These are phyloP conservation scores for Anas platyrhynchos DNA, from an alignment of 2,113 vertebrate species.

Conservation along the genomic window DNA sequence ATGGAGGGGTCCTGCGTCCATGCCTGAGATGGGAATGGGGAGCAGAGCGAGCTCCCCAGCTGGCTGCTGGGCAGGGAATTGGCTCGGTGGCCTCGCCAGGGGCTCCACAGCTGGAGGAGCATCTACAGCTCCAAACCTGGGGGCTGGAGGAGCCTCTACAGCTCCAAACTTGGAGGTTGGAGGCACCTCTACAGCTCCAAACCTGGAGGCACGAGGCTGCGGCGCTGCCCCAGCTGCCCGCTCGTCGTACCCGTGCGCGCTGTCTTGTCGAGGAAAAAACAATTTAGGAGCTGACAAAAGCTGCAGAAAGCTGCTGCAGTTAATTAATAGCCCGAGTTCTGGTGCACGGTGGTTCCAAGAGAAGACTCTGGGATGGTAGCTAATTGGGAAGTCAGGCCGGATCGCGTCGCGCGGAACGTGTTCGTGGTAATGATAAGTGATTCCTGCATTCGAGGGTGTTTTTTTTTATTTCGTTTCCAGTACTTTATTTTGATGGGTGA, in stretches of 20 bases:
- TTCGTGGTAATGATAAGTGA: neutral
- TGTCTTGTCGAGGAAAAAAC: neutral
- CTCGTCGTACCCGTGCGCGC: fast-evolving
- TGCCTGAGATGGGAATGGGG: too few relatives aligned
- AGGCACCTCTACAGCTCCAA: too few relatives aligned
- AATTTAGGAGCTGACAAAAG: constrained; percentile 25
- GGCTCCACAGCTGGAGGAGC: too few relatives aligned
- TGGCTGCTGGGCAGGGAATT: neutral
- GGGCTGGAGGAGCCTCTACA: neutral
- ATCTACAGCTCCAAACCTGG: too few relatives aligned
- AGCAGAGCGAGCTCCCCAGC: neutral
- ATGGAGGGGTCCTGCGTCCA: too few relatives aligned
- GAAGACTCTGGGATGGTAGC: neutral
- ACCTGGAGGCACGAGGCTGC: fast-evolving
- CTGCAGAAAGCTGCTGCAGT: neutral
- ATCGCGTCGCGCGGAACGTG: neutral
- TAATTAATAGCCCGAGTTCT: constrained; percentile 23
- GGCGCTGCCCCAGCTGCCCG: neutral
- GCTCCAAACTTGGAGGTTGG: too few relatives aligned
- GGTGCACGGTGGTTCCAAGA: neutral
- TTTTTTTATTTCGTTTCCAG: constrained; percentile 14
- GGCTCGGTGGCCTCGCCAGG: neutral
- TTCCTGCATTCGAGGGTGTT: constrained; percentile 9
- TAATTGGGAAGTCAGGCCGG: constrained; percentile 48
- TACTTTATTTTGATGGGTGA: neutral